Percentiles rank a stretch among this genome's conserved stretches.
These are phyloP conservation scores for Drosophila dives DNA, from an alignment of 2,888 invertebrate genomes.

Conservation along the genomic window DNA sequence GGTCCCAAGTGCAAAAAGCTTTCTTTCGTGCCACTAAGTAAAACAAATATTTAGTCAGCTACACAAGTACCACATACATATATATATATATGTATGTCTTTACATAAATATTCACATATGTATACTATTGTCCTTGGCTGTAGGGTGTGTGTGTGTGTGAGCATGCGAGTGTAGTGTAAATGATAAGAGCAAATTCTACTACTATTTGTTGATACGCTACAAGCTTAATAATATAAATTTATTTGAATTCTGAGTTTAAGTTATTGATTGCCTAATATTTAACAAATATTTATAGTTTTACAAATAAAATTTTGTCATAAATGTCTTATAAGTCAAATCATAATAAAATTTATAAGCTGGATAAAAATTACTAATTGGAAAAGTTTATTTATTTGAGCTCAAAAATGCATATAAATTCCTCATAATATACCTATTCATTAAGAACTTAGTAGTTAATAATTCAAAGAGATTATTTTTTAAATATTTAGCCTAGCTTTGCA, in stretches of 20 bases:
- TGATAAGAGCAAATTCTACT: background rate
- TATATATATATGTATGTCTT: no score
- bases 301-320: background rate
- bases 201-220: conserved; percentile 16
- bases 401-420: background rate
- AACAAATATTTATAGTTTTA: background rate
- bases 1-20: conserved; percentile 56
- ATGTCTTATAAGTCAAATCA: background rate
- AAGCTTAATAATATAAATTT: background rate
- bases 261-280: background rate
- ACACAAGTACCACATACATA: conserved; percentile 13
- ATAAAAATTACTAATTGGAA: background rate
- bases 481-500: background rate
- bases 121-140: conserved; percentile 2
- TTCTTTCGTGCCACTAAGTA: conserved; percentile 40
- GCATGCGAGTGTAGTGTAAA: conserved; percentile 9
- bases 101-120: conserved; percentile 2
- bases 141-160: background rate
- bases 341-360: background rate
- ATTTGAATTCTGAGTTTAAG: background rate
- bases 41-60: conserved; percentile 45
- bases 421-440: background rate
- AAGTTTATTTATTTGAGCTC: background rate
- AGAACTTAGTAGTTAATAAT: background rate
- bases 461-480: background rate